These are phyloP conservation scores for Drosophila planitibia DNA, from an alignment of 2,888 invertebrate species.

Conservation along the genomic window DNA sequence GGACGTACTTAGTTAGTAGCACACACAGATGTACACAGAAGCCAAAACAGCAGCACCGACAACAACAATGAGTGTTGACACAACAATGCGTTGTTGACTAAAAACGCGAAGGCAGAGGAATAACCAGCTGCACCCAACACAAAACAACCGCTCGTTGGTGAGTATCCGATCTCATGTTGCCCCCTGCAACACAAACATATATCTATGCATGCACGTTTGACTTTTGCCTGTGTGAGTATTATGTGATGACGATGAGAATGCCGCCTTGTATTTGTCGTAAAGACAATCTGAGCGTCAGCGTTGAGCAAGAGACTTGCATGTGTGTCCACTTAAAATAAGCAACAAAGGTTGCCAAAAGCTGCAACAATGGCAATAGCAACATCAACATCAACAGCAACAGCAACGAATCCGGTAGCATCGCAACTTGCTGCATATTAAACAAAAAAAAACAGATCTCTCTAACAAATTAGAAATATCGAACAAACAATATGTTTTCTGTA, in stretches of 20 bases:
- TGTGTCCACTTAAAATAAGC: constrained; percentile 61
- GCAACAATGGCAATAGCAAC: constrained; percentile 35
- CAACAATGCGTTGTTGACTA: constrained; percentile 57
- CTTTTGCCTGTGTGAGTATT: constrained; percentile 7
- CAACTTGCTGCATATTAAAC: constrained; percentile 10
- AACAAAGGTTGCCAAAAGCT: constrained; percentile 45
- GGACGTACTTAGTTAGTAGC: constrained; percentile 8
- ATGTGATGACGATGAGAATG: constrained; percentile 31
- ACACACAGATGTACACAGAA: constrained; percentile 10
- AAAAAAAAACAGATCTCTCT: constrained; percentile 14
- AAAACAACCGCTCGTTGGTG: neutral
- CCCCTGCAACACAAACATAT: neutral
- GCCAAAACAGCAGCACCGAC: constrained; percentile 11
- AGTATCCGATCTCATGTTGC: constrained; percentile 29
- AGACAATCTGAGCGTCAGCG: constrained; percentile 35
- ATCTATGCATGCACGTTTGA: neutral
- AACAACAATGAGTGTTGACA: constrained; percentile 28
- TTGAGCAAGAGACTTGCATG: constrained; percentile 45
- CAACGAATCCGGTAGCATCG: constrained; percentile 17
- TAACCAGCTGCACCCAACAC: constrained; percentile 24
- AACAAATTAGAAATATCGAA: constrained; percentile 22
- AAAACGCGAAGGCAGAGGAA: constrained; percentile 4
- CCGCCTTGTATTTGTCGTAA: constrained; percentile 15
- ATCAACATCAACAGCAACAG: constrained; percentile 3
- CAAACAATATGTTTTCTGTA: neutral